A percentile compares a stretch with the other conserved stretches of the same genome.
phyloP scores from a whole-genome alignment of 2,888 invertebrate species.

The Coremacera marginata region DNA sequence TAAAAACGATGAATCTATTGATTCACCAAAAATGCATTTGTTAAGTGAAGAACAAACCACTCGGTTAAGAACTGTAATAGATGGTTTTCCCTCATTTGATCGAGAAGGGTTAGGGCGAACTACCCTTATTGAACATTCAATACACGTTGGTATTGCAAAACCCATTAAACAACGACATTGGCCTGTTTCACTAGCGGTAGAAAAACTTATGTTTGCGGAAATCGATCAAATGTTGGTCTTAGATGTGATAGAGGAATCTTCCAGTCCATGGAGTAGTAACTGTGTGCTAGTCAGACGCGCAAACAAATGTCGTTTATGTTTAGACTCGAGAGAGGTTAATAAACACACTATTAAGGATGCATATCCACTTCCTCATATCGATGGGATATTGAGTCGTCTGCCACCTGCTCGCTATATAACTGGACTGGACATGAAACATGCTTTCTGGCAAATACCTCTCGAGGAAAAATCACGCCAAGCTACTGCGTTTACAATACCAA shows the following conservation, averaged over 20 bases:
- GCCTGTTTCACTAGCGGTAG: slow-evolving; percentile 42
- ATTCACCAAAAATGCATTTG: not conserved
- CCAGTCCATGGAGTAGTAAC: slow-evolving; percentile 54
- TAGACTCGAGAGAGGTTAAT: slow-evolving; percentile 56
- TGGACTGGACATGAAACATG: slow-evolving; percentile 4
- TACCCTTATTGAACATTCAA: slow-evolving; percentile 24
- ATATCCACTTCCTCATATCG: slow-evolving; percentile 19
- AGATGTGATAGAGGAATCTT: slow-evolving; percentile 53
- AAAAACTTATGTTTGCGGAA: slow-evolving; percentile 46
- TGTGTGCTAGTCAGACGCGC: slow-evolving; percentile 50
- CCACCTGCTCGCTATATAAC: slow-evolving; percentile 11
- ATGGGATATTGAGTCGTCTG: not conserved
- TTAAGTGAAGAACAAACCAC: not conserved
- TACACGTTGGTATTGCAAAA: slow-evolving; percentile 28
- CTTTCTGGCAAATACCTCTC: not conserved
- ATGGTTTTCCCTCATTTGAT: not conserved
- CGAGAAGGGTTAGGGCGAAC: slow-evolving; percentile 32
- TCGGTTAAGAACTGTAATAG: not conserved
- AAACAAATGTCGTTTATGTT: slow-evolving; percentile 48
- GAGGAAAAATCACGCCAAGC: not conserved
- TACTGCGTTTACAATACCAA: slow-evolving; percentile 14
- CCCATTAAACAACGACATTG: slow-evolving; percentile 41
- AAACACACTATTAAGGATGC: not conserved
- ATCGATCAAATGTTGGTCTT: slow-evolving; percentile 55
- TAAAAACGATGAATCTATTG: not conserved